phyloP scores from a whole-genome alignment of 2,797 vertebrate species.

The Amblyraja radiata region DNA sequence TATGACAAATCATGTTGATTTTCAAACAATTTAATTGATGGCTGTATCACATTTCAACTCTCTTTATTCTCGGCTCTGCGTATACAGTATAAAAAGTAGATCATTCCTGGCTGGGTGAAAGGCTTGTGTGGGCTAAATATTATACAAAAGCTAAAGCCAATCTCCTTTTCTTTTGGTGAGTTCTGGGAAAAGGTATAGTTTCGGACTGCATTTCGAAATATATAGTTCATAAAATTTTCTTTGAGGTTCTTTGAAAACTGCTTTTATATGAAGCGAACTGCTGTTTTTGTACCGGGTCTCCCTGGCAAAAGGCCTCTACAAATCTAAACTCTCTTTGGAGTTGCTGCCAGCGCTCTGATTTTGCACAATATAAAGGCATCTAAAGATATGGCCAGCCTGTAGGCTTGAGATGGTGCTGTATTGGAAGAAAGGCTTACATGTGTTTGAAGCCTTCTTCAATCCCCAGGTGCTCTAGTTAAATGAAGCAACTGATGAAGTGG shows the following conservation, averaged over 20 bases:
- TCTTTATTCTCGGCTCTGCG: not conserved
- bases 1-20: constrained; percentile 49
- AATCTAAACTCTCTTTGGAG: not conserved
- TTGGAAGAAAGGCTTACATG: not conserved
- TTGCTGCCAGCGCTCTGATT: not conserved
- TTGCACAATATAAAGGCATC: constrained; percentile 7
- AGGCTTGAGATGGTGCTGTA: not conserved
- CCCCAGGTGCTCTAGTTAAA: not conserved
- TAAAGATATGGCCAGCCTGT: not conserved
- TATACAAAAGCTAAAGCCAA: not conserved
- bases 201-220: constrained; percentile 3
- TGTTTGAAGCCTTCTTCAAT: too few species aligned
- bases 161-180: not conserved
- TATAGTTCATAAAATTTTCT: constrained; percentile 24
- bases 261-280: not conserved
- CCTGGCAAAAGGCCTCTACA: not conserved
- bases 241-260: constrained; percentile 15
- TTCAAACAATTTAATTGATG: constrained; percentile 31
- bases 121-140: not conserved
- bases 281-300: not conserved
- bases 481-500: not conserved
- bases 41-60: constrained; percentile 9
- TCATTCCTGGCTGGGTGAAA: not conserved
- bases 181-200: not conserved
- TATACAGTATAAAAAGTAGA: not conserved